Evolutionary conservation across 2,113 vertebrate species (phyloP).

Genomic region (Bos javanicus): DNA sequence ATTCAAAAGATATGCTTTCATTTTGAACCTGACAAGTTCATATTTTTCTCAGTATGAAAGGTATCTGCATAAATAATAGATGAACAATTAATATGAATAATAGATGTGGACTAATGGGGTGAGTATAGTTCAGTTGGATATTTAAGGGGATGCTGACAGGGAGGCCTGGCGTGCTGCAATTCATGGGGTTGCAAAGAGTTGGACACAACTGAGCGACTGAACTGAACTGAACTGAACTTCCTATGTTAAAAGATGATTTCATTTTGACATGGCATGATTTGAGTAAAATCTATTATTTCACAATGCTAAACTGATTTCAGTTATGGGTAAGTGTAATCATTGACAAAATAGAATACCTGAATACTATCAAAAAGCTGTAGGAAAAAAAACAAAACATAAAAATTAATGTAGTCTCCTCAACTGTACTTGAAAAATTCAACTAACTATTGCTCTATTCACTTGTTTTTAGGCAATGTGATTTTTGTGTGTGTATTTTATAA

Average conservation of each 20-base stretch:
- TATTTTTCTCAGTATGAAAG: slow-evolving; percentile 12
- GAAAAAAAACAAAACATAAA: background rate
- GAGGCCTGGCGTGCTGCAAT: too few relatives aligned
- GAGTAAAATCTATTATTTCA: background rate
- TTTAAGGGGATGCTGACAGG: background rate
- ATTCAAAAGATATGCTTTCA: background rate
- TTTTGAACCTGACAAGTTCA: slow-evolving; percentile 8
- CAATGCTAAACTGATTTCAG: background rate
- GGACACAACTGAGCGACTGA: too few relatives aligned
- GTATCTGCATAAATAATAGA: slow-evolving; percentile 48
- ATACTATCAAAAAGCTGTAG: background rate
- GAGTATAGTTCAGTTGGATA: background rate
- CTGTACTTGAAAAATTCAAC: background rate
- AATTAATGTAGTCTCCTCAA: background rate
- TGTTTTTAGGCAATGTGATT: background rate
- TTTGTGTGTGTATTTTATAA: slow-evolving; percentile 45
- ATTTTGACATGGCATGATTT: background rate
- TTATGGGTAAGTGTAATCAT: background rate
- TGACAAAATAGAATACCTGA: background rate
- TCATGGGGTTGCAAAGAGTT: too few relatives aligned
- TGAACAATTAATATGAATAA: slow-evolving; percentile 36
- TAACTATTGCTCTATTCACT: background rate
- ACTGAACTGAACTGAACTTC: too few relatives aligned
- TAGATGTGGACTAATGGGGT: background rate
- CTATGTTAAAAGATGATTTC: background rate